These are phyloP conservation scores for Stomatorhinus ivindoensis DNA, from an alignment of 2,113 vertebrate genomes.

Conservation along the genomic window DNA sequence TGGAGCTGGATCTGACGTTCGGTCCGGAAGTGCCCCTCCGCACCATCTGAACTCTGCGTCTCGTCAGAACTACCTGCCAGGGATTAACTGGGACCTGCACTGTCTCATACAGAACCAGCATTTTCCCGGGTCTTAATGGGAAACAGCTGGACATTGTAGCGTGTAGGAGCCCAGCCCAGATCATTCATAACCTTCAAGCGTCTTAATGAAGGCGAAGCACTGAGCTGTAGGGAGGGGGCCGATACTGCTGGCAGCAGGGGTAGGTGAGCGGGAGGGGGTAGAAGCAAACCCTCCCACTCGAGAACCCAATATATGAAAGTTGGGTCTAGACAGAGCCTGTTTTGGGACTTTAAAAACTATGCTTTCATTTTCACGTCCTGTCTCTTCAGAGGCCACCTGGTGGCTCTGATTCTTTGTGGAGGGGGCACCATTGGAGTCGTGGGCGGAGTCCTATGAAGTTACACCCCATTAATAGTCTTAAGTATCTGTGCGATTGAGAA, in stretches of 20 bases:
- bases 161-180: conserved; percentile 52
- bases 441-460: not conserved
- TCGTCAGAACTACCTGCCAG: conserved; percentile 57
- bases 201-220: conserved; percentile 60
- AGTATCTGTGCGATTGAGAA: conserved; percentile 22
- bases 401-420: not conserved
- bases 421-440: not conserved
- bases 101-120: conserved; percentile 43
- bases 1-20: conserved; percentile 31
- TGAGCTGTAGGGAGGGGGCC: not conserved
- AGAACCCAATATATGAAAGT: conserved; percentile 8
- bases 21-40: conserved; percentile 29
- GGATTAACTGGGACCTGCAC: conserved; percentile 54
- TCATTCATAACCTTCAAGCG: conserved; percentile 66
- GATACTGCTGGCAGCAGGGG: conserved; percentile 29
- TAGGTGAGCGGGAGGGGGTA: conserved; percentile 24
- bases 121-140: conserved; percentile 50
- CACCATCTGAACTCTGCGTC: conserved; percentile 55
- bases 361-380: not conserved
- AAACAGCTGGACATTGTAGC: conserved; percentile 67
- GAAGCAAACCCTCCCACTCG: conserved; percentile 29
- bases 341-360: not conserved
- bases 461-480: conserved; percentile 22
- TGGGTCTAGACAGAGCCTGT: not conserved
- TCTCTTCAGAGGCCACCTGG: not conserved